Conservation (phyloP, 2,797 vertebrate genomes). For the Perodicticus potto region DNA sequence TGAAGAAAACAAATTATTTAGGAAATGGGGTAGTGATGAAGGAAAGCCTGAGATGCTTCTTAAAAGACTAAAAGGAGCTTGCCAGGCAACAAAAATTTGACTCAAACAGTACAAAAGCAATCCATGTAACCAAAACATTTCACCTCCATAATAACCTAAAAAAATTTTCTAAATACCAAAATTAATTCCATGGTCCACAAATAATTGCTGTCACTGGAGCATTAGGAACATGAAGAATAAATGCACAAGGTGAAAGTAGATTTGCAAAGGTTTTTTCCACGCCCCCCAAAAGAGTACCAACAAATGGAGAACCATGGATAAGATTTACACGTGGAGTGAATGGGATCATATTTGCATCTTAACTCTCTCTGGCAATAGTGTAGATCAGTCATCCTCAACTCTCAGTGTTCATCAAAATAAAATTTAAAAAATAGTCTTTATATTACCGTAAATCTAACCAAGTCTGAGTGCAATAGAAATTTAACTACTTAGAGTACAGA, state of each 20-base stretch:
- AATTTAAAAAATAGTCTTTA: not conserved
- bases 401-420: constrained; percentile 22
- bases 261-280: not conserved
- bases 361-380: not conserved
- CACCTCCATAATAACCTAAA: no score
- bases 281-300: not conserved
- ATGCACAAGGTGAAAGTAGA: not conserved
- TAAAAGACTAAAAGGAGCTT: not conserved
- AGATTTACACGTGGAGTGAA: not conserved
- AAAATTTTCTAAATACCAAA: no score
- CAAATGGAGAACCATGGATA: not conserved
- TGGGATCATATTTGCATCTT: not conserved
- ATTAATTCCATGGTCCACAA: not conserved
- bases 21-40: not conserved
- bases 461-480: not conserved
- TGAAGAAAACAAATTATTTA: not conserved
- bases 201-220: not conserved
- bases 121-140: no score
- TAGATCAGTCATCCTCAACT: not conserved
- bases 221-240: not conserved
- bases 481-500: not conserved
- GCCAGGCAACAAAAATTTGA: not conserved
- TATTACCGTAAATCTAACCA: not conserved
- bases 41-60: not conserved
- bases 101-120: no score